These are phyloP conservation scores for Propithecus coquereli DNA, from an alignment of 2,113 vertebrate genomes.

Conservation along the genomic window DNA sequence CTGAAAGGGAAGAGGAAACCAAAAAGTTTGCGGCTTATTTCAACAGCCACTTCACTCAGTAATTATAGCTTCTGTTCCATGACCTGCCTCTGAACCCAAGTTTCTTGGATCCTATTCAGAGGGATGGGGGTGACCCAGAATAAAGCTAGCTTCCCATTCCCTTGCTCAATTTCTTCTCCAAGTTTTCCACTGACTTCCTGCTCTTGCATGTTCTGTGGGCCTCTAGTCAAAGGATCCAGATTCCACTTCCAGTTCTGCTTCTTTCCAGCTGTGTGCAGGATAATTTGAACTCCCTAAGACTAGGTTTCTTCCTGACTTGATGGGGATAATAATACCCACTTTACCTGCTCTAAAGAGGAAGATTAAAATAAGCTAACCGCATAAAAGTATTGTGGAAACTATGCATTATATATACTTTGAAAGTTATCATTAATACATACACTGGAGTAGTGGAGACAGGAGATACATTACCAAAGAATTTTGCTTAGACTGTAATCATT, in stretches of 20 bases:
- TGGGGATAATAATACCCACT: not conserved
- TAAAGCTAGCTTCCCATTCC: not conserved
- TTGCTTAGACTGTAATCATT: not conserved
- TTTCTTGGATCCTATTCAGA: conserved; percentile 30
- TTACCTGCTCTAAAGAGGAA: not conserved
- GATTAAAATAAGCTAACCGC: not conserved
- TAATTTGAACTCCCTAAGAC: not conserved
- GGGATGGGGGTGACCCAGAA: not conserved
- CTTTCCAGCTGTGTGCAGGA: not conserved
- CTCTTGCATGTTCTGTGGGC: not conserved
- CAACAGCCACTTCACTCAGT: conserved; percentile 38
- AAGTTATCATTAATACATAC: not conserved
- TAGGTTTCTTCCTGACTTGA: not conserved
- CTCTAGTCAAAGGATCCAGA: not conserved
- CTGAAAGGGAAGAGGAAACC: not conserved
- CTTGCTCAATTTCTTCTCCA: not conserved
- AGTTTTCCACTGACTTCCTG: not conserved
- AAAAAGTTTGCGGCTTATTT: conserved; percentile 16
- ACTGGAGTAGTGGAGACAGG: not conserved
- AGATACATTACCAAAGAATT: not conserved
- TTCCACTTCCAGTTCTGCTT: not conserved
- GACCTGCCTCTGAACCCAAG: conserved; percentile 48
- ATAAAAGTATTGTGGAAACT: not conserved
- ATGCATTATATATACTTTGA: not conserved
- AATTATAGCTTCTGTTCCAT: conserved; percentile 38